Percentiles rank a stretch among this genome's conserved stretches.
Conservation (phyloP, 1,140 invertebrate genomes). For the Oncopeltus fasciatus region DNA sequence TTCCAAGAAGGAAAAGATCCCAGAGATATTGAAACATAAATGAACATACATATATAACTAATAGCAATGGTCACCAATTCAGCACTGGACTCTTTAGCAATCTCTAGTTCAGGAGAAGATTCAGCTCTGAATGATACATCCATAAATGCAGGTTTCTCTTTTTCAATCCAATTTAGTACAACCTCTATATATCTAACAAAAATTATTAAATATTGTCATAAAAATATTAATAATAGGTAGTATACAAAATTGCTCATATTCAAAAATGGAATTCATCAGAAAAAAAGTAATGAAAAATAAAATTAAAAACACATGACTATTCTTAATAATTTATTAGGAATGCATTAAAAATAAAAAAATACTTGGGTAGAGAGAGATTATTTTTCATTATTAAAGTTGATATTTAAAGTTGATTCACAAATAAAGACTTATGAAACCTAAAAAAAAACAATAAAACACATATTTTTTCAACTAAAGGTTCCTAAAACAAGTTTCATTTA, state of each 20-base stretch:
- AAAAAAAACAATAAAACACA: too few species aligned
- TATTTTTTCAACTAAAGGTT: too few species aligned
- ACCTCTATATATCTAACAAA: slow-evolving; percentile 53
- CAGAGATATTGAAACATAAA: slow-evolving; percentile 87
- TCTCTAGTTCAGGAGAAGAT: slow-evolving; percentile 88
- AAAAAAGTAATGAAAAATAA: background rate
- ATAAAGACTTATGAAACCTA: too few species aligned
- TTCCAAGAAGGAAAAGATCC: slow-evolving; percentile 64
- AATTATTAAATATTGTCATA: background rate
- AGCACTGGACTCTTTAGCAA: slow-evolving; percentile 75
- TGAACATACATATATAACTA: slow-evolving; percentile 95
- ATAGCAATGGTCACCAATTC: slow-evolving; percentile 84
- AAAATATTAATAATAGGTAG: background rate
- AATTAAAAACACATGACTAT: background rate
- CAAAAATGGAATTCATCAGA: too few species aligned
- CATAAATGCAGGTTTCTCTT: slow-evolving; percentile 55
- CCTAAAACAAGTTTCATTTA: too few species aligned
- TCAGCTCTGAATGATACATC: slow-evolving; percentile 82
- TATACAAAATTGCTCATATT: background rate
- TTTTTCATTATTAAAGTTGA: too few species aligned
- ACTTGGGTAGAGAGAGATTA: slow-evolving; percentile 31
- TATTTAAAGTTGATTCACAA: too few species aligned
- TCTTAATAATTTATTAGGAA: background rate
- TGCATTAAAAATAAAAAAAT: background rate
- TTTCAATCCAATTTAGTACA: slow-evolving; percentile 65